These are phyloP conservation scores for Choloepus didactylus DNA, from an alignment of 2,797 vertebrate species.

Conservation along the genomic window DNA sequence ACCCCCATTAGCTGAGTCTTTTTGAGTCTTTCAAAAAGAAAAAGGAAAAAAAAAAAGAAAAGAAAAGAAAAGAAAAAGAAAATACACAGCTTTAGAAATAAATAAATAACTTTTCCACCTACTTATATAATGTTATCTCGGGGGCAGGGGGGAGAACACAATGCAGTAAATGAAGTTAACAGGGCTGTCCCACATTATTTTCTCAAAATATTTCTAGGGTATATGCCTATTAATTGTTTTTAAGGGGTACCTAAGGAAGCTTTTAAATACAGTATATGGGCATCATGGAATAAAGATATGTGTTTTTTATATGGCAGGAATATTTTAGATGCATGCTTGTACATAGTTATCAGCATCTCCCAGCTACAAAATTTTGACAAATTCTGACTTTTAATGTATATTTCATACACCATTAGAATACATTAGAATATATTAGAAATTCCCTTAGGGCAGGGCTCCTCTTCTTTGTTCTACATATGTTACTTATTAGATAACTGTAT, in stretches of 20 bases:
- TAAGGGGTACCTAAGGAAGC: background rate
- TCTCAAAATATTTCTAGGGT: slow-evolving; percentile 49
- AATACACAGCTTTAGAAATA: slow-evolving; percentile 27
- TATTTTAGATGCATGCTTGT: slow-evolving; percentile 69
- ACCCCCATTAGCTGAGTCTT: background rate
- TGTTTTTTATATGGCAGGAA: slow-evolving; percentile 71
- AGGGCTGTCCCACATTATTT: background rate
- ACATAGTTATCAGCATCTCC: slow-evolving; percentile 78
- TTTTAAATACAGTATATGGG: slow-evolving; percentile 54
- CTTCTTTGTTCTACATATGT: slow-evolving; percentile 81
- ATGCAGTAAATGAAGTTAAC: background rate
- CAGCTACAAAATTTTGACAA: slow-evolving; percentile 84
- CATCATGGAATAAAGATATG: slow-evolving; percentile 65
- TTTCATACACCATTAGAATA: slow-evolving; percentile 86
- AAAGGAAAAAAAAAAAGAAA: background rate
- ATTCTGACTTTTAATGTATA: slow-evolving; percentile 83
- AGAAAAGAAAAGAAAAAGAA: background rate
- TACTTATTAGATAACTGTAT: slow-evolving; percentile 82
- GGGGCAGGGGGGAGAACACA: background rate
- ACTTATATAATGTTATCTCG: background rate
- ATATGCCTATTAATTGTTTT: slow-evolving; percentile 52
- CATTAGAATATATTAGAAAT: slow-evolving; percentile 84
- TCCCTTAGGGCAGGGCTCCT: slow-evolving; percentile 75
- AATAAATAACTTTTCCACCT: slow-evolving; percentile 41
- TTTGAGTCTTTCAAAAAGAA: background rate